Base-by-base conservation (phyloP, 2,113 vertebrate species). In the Thunnus maccoyii region DNA sequence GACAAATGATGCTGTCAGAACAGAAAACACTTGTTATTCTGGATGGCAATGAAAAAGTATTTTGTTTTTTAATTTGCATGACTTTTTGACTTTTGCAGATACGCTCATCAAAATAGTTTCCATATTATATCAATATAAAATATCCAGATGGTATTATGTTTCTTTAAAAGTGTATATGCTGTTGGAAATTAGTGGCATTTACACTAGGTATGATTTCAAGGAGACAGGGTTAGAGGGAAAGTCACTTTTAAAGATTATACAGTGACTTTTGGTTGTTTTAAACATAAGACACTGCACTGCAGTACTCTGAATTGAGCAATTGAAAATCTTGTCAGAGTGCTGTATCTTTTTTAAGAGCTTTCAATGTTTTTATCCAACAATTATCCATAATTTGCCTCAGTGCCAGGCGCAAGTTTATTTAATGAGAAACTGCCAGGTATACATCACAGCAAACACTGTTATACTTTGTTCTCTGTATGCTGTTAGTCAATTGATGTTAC, bases 401-500 rank as follows among this genome's bases (percentile, higher is more conserved):
- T 32, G 0, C 63, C 30, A 60, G 72, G 41, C 10, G 0, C 32
- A 41, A 60, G 51, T 65, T 86, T 77, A 61, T 79, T 70, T 69
- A 81, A 72, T 25, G 4, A 83, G 57, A 70, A 75, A 79, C 48
- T 64, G 9, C 80, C 76, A 12, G 32, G 20, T 63, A 77, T 74
- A 62, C 66, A 57, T 76, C 46, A 61, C 46, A 47, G 55, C 64
- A n/a, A 66, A 82, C 63, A 61, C 30, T 14, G 18, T 64, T 3
- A 3, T 30, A 71, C 69, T 83, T 87, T 86, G 69, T 85, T 86
- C 71, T 65, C 46, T 67, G 76, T 63, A 22, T 74, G 61, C 25
- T 0, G 5, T 7, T 3, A 77, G 61, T 15, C 55, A 20, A 64
- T 70, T 83, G 73, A 78, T 78, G 71, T 70, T 60, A 2, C 66